Evolutionary conservation across 2,113 vertebrate species (phyloP), one percentile per base, ranked within the genome.

Genomic region (Chitala chitala): DNA sequence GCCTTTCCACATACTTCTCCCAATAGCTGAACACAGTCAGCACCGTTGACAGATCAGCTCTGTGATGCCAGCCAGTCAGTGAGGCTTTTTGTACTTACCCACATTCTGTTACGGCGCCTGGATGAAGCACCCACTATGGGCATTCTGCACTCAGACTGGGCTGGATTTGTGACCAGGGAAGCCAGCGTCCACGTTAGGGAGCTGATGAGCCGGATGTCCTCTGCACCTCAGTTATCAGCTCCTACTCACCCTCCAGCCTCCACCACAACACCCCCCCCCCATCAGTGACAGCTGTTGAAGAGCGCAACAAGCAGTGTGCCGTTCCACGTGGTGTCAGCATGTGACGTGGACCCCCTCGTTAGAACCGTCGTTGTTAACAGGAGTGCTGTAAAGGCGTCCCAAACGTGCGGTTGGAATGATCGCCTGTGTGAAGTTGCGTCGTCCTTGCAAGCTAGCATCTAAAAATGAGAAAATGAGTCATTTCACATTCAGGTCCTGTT

Each of bases 91-190:
- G 33, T 53, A 44, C n/a, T 56, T 54, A n/a, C n/a, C n/a, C n/a
- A n/a, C n/a, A n/a, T n/a, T 26, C 71, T 13, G 17, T 61, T 15
- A 53, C 59, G 22, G 46, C 22, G 31, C 42, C 44, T 46, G 9
- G 42, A n/a, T n/a, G n/a, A n/a, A n/a, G n/a, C 10, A 48, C 42
- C 46, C 51, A 40, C 71, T 70, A 51, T 58, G 54, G 46, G 42
- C 54, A 58, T 22, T 24, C 40, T 75, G 54, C 26, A 24, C 40
- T 48, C 66, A 13, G 6, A 22, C 13, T 1, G 59, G 2, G 15
- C 24, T 24, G 56, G 26, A 58, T 36, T 42, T 54, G 51, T 48
- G 71, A 73, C 63, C 40, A 33, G 26, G 38, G 42, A n/a, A n/a
- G n/a, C n/a, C 54, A 73, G 7, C 22, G 10, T 46, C 65, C 8